Conservation (phyloP, 2,797 vertebrate species). For the Pseudochirops cupreus region DNA sequence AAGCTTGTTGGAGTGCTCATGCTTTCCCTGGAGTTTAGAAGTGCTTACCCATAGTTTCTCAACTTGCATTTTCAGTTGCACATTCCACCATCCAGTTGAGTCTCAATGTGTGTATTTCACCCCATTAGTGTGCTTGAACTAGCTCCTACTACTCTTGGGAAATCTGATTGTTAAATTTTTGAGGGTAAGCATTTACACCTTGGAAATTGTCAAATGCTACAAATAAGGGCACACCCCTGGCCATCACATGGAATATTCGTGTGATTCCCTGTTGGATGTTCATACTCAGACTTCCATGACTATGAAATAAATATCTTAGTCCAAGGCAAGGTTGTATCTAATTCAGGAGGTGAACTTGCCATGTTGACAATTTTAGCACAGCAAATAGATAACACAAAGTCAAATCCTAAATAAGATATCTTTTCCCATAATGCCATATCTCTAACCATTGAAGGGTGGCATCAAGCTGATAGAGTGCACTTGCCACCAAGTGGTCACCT, state of each 20-base stretch:
- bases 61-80: neutral
- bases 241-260: neutral
- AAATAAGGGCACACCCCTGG: neutral
- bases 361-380: neutral
- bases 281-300: neutral
- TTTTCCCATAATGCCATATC: neutral
- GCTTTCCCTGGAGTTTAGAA: neutral
- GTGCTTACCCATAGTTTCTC: neutral
- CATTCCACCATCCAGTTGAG: neutral
- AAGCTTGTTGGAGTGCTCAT: neutral
- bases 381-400: neutral
- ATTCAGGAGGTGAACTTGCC: neutral
- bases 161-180: neutral
- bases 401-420: neutral
- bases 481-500: neutral
- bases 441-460: neutral
- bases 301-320: neutral
- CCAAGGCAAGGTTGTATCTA: neutral
- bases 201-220: neutral
- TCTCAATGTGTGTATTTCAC: neutral
- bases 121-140: too few species aligned
- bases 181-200: neutral
- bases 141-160: neutral
- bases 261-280: neutral
- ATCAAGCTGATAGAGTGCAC: neutral